Conservation (phyloP, 2,113 vertebrate species). For the Coturnix japonica region DNA sequence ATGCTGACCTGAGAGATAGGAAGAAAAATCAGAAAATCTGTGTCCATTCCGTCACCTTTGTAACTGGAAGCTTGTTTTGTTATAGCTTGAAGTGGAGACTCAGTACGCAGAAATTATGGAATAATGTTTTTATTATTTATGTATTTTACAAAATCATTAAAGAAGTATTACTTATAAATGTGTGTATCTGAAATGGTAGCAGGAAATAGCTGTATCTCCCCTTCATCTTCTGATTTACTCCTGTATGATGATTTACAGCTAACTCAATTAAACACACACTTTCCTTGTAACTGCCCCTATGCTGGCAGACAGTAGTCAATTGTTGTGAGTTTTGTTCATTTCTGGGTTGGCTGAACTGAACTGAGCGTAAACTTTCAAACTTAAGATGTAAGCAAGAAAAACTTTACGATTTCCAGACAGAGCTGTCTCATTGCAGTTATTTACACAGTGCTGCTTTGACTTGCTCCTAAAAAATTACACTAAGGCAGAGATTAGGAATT, state of each 20-base stretch:
- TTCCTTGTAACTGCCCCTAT: not conserved
- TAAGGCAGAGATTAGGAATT: constrained; percentile 47
- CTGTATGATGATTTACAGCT: not conserved
- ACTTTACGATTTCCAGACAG: constrained; percentile 48
- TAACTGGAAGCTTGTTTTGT: not conserved
- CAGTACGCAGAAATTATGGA: not conserved
- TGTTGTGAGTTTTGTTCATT: constrained; percentile 11
- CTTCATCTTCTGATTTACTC: not conserved
- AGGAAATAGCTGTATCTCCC: not conserved
- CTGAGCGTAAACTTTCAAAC: constrained; percentile 25
- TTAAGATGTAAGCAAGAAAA: constrained; percentile 31
- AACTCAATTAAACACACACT: constrained; percentile 34
- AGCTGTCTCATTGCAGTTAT: constrained; percentile 50
- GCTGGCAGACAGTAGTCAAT: constrained; percentile 32
- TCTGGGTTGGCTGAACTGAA: constrained; percentile 58
- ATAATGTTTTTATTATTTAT: not conserved
- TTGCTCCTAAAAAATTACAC: constrained; percentile 19
- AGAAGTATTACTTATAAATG: not conserved
- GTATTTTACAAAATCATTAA: not conserved
- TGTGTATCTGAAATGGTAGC: not conserved
- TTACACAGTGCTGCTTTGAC: constrained; percentile 56
- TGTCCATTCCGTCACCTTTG: not conserved
- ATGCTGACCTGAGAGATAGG: not conserved
- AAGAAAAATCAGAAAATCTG: not conserved
- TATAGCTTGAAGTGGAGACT: not conserved